Evolutionary conservation across 1,140 invertebrate genomes (phyloP), one percentile per base, ranked within the genome.

Genomic region (Harlomillsia oculata): DNA sequence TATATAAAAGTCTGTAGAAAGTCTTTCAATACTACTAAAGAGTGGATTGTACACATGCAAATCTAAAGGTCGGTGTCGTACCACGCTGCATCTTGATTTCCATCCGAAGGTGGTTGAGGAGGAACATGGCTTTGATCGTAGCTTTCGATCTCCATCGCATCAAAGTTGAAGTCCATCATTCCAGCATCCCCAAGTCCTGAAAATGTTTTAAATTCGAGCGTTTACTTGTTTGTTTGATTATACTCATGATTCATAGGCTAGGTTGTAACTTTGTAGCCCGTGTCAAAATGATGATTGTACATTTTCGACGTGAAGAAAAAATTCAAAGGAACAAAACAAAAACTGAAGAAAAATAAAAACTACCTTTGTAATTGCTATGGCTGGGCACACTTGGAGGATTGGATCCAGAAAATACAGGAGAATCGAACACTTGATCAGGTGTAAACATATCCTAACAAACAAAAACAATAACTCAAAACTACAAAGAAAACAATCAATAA

Each of bases 51-150:
- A 48, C 45, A 48, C 16, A 29, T 29, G 20, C 43, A 45, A 14
- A 21, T 21, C 37, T 84, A 96, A 67, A 95, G 82, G 74, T 95
- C 92, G 60, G 92, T 95, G 73, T 96, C 92, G 75, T 93, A 94
- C 91, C 91, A 94, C 66, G 89, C 87, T 62, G 89, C 87, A 50
- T 89, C 82, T 69, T 91, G 87, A 69, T 84, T 87, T 72, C 90
- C 88, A 70, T 90, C 88, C 66, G 85, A 84, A 45, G 89, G 87
- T 39, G 88, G 89, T 43, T 75, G 73, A 63, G 87, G 84, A 46
- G 85, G 84, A 70, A 88, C 81, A 48, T 66, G 63, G 16, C 64
- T 63, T 26, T 69, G 57, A 53, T 49, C 51, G 58, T 60, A 64
- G 18, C 39, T 53, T 28, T 59, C 60, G 36, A 65, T 62, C 16